Evolutionary conservation across 1,140 invertebrate species (phyloP), one percentile per base, ranked within the genome.

Genomic region (Diabrotica undecimpunctata): DNA sequence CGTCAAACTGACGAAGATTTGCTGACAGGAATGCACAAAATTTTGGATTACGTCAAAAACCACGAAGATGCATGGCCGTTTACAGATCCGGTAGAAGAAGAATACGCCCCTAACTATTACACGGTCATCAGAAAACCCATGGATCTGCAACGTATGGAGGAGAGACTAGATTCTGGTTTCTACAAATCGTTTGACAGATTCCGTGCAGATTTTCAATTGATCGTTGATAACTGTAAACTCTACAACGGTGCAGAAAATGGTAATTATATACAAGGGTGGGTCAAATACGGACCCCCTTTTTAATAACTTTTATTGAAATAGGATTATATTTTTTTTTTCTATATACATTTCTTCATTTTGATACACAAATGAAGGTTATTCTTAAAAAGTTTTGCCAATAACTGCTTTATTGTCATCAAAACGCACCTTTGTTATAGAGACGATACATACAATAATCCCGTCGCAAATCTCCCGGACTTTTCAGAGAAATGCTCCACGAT

Each of bases 11-110:
- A 91, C 69, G 93, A 94, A 75, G 91, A 94, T 74, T 82, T 93
- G 54, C 86, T 89, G 75, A 91, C 91, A 62, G 92, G 92, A 46
- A 91, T 94, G 90, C 91, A 93, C 78, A 94, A 94, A 81, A 90
- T 95, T 39, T 81, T 95, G 38, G 90, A 94, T 75, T 86, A 88
- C 73, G 80, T 95, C 3, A 93, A 92, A 74, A 87, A 89, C 72
- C 92, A 95, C 75, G 87, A 90, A 66, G 93, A 96, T 78, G 92
- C 94, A 5, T 96, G 94, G 94, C 94, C 94, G 2, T 96, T 96
- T 78, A 82, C 90, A 71, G 91, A 94, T 78, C 90, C 93, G 5
- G 93, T 97, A 0, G 92, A 95, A 62, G 93, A 96, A 77, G 89
- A 93, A 73, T 93, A 91, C 77, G 94, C 94, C 0, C 94, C 94